Conservation (phyloP, 2,113 vertebrate species). For the Odontesthes bonariensis region DNA sequence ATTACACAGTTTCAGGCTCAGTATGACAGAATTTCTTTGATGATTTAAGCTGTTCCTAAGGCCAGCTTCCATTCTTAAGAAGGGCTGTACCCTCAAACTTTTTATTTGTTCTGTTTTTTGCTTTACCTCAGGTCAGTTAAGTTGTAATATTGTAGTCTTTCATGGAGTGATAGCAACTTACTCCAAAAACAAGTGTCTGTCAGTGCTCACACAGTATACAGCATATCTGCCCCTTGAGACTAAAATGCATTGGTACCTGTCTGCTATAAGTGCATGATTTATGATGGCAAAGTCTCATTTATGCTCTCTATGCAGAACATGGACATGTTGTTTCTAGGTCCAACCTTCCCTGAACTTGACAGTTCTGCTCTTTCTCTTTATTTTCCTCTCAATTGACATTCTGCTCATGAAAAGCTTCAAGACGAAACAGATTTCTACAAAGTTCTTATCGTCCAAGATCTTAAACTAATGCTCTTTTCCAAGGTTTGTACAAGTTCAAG, state of each 20-base stretch:
- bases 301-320: constrained; percentile 74
- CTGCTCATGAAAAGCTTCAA: not conserved
- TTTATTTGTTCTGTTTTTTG: constrained; percentile 29
- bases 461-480: not conserved
- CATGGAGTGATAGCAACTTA: constrained; percentile 31
- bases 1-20: not conserved
- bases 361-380: constrained; percentile 46
- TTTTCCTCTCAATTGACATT: constrained; percentile 55
- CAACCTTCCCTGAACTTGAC: constrained; percentile 56
- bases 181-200: constrained; percentile 41
- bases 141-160: constrained; percentile 26
- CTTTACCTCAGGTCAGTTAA: constrained; percentile 20
- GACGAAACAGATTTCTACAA: no score
- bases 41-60: not conserved
- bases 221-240: constrained; percentile 38
- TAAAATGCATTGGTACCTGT: constrained; percentile 61
- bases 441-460: no score
- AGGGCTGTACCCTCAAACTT: not conserved
- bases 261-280: constrained; percentile 70
- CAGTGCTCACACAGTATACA: constrained; percentile 13
- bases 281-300: constrained; percentile 68
- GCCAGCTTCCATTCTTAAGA: not conserved
- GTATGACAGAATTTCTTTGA: constrained; percentile 20
- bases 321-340: constrained; percentile 63
- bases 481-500: not conserved